phyloP scores from a whole-genome alignment of 2,888 invertebrate species.

The Drosophila paranaensis region DNA sequence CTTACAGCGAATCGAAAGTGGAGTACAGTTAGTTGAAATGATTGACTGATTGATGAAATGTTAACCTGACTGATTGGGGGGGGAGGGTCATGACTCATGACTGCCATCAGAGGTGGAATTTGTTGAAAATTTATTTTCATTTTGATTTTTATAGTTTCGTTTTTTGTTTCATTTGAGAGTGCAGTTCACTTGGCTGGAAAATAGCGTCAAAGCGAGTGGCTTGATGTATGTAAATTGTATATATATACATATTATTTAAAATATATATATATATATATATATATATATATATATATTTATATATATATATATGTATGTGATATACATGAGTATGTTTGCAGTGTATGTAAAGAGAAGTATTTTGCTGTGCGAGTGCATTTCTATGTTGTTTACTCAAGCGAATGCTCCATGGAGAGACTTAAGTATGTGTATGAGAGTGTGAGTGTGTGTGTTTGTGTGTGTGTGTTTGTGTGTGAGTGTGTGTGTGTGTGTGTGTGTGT shows the following conservation, averaged over 20 bases:
- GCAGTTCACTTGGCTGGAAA: conserved; percentile 7
- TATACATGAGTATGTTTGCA: no score
- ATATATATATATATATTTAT: background rate
- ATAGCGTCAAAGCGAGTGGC: conserved; percentile 1
- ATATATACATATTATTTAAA: background rate
- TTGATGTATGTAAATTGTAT: background rate
- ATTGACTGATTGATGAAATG: background rate
- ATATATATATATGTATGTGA: background rate
- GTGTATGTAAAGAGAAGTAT: background rate
- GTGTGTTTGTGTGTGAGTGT: no score
- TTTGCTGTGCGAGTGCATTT: background rate
- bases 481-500: background rate
- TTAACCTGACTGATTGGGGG: background rate
- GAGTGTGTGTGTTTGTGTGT: background rate
- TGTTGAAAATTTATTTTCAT: background rate
- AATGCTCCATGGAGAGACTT: background rate
- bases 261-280: background rate
- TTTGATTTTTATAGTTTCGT: background rate
- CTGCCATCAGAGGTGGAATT: background rate
- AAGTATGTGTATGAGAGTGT: background rate
- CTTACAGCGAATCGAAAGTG: background rate
- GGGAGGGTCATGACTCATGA: no score
- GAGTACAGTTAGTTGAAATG: background rate
- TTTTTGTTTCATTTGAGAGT: background rate
- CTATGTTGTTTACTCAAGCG: background rate